These are phyloP conservation scores for Coelogynopora nodosa DNA, from an alignment of 2,888 invertebrate genomes.

Conservation along the genomic window DNA sequence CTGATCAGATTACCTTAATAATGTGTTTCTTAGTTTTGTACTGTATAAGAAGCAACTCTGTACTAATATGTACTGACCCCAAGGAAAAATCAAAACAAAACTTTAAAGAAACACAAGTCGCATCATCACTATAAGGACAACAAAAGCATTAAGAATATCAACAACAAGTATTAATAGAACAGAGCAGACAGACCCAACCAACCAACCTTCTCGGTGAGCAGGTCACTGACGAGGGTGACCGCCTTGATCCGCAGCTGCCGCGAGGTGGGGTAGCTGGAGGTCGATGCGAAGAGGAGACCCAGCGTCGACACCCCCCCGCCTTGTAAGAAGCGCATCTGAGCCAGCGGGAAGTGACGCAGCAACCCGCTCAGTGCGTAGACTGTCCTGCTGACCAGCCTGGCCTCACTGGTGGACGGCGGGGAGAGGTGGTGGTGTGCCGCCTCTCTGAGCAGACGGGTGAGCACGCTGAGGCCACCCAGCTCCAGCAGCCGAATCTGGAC, in stretches of 20 bases:
- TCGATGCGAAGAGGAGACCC: not conserved
- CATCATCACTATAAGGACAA: too few relatives aligned
- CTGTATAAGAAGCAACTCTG: too few relatives aligned
- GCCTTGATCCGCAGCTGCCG: not conserved
- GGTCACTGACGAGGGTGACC: not conserved
- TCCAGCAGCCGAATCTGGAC: not conserved
- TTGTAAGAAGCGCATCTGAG: not conserved
- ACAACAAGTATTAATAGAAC: too few relatives aligned
- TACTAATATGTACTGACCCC: too few relatives aligned
- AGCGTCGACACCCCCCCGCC: not conserved
- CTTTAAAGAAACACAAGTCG: too few relatives aligned
- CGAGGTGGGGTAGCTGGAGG: not conserved
- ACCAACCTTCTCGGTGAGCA: not conserved
- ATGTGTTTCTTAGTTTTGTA: too few relatives aligned
- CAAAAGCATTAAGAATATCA: too few relatives aligned
- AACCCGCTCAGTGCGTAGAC: not conserved
- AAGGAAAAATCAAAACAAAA: too few relatives aligned
- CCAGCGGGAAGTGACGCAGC: not conserved
- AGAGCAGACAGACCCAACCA: too few relatives aligned
- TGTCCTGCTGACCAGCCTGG: not conserved
- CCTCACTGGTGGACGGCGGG: too few relatives aligned
- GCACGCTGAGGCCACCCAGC: not conserved
- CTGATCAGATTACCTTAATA: too few relatives aligned
- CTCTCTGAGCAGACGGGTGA: not conserved
- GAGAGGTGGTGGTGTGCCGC: too few relatives aligned